Percentiles rank a stretch among this genome's conserved stretches.
phyloP scores from a whole-genome alignment of 53 echinoderm and acorn worm species.

The Paelopatides confundens region DNA sequence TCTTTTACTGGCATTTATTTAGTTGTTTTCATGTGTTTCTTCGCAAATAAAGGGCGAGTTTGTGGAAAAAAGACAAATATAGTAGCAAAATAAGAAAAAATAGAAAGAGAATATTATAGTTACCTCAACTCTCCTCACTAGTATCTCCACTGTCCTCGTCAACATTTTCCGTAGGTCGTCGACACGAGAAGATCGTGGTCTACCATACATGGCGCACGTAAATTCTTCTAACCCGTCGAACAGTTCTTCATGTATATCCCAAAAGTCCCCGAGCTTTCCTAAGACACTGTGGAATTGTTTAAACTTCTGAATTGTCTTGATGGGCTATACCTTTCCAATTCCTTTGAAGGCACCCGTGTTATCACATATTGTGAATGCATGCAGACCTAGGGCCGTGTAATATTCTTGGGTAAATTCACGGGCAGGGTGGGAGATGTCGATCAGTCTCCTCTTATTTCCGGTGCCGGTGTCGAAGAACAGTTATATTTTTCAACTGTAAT shows the following conservation, averaged over 20 bases:
- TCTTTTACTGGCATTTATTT: too few species aligned
- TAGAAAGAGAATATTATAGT: too few species aligned
- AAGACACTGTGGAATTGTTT: conserved; percentile 39
- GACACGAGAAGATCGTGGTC: conserved; percentile 26
- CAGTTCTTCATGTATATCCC: conserved; percentile 36
- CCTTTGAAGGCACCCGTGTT: conserved; percentile 59
- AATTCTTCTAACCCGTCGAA: conserved; percentile 52
- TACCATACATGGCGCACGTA: conserved; percentile 60
- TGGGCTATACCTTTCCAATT: conserved; percentile 17
- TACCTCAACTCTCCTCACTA: too few species aligned
- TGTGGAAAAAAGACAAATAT: too few species aligned
- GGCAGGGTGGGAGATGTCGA: neutral
- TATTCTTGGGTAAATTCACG: conserved; percentile 21
- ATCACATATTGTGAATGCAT: conserved; percentile 53
- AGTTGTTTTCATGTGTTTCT: too few species aligned
- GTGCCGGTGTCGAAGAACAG: conserved; percentile 27
- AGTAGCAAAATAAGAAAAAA: too few species aligned
- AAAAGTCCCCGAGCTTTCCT: conserved; percentile 27
- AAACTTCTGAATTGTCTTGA: neutral
- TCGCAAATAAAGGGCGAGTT: too few species aligned
- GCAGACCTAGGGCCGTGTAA: conserved; percentile 54
- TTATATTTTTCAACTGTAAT: neutral
- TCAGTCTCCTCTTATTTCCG: conserved; percentile 10
- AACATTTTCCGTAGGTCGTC: conserved; percentile 40
- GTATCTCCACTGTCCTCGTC: too few species aligned